phyloP scores from a whole-genome alignment of 2,113 vertebrate species.

The Falco punctatus region DNA sequence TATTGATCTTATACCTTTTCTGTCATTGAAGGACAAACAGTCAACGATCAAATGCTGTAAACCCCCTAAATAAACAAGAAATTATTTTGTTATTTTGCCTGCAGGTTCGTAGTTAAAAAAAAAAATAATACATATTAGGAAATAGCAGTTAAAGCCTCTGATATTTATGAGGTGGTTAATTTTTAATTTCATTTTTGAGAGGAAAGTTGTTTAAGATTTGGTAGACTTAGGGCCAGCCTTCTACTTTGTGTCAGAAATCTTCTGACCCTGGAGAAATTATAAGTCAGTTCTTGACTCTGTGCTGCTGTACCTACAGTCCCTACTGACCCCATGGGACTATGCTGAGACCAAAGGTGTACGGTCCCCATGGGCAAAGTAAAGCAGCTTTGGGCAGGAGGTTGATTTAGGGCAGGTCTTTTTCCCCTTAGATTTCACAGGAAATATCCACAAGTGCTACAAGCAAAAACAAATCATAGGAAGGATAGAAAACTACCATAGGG shows the following conservation, averaged over 20 bases:
- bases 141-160: neutral
- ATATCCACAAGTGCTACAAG: too few relatives aligned
- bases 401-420: neutral
- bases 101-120: neutral
- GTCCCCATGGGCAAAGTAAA: neutral
- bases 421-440: neutral
- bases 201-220: neutral
- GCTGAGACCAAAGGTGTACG: neutral
- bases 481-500: neutral
- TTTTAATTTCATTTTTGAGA: neutral
- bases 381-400: neutral
- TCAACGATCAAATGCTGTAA: neutral
- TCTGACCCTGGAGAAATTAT: neutral
- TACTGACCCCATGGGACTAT: accelerated
- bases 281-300: neutral
- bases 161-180: neutral
- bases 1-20: neutral
- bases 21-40: neutral
- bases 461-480: neutral
- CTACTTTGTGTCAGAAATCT: neutral
- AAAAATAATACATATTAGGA: neutral
- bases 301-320: neutral
- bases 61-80: neutral
- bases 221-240: neutral
- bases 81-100: neutral